Evolutionary conservation across 2,888 invertebrate species (phyloP), one percentile per base, ranked within the genome.

Genomic region (Hecatera dysodea): DNA sequence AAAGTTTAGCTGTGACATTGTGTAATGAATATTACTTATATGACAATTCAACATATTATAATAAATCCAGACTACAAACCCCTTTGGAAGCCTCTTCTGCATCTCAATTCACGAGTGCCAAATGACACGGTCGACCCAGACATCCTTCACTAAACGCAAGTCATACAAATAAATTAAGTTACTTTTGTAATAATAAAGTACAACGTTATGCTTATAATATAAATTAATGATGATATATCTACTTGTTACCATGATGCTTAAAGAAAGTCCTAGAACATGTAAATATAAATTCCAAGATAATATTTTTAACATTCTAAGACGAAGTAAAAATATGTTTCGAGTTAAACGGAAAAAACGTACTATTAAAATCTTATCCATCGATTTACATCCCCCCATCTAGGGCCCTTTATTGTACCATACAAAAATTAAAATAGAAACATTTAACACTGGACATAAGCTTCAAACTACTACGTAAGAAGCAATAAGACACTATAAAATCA

Each of bases 71-170:
- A 27, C 39, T 44, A 33, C 12, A 44, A 29, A 52, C 42, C 57
- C 56, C 55, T 76, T 70, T 48, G 8, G 12, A 57, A 29, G 19
- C 15, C 42, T 62, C 57, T 65, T 15, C 24, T 33, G 19, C 63
- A 63, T 66, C 15, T 48, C 9, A 57, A 68, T 46, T 57, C 61
- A 36, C n/a, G n/a, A 48, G 33, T 74, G 22, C 52, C 39, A 55
- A 62, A 64, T 67, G 67, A 68, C 65, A 66, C 57, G 17, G 24
- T 68, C 39, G 81, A 53, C 81, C 74, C 81, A 81, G 80, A 81
- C 81, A 81, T 48, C 70, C 68, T 80, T 71, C 66, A 80, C 42
- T 39, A 50, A 60, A 19, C 64, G 68, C 81, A 74, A 81, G 68
- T 74, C 80, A 78, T 59, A 78, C 27, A 42, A 75, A 77, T 62